Percentiles rank a stretch among this genome's conserved stretches.
Conservation (phyloP, 2,797 vertebrate species). For the Lepidocolaptes lacrymiger region DNA sequence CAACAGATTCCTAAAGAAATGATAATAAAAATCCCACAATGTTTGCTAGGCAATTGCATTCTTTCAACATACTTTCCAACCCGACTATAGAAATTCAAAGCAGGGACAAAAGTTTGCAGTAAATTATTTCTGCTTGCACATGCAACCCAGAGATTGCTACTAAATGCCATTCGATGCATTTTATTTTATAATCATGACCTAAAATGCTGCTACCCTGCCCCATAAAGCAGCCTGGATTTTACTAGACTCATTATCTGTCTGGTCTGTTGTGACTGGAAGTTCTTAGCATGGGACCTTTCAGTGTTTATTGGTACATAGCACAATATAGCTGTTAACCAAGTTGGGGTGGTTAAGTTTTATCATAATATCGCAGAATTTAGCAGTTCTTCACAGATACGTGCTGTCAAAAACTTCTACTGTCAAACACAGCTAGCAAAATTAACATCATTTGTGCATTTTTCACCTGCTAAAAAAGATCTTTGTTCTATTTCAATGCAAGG, state of each 20-base stretch:
- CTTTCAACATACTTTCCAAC: neutral
- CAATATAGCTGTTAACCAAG: neutral
- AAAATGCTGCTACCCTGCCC: neutral
- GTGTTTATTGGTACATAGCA: neutral
- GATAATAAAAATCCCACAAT: neutral
- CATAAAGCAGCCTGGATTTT: neutral
- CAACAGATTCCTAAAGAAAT: neutral
- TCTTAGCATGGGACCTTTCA: neutral
- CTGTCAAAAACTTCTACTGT: neutral
- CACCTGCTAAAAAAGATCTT: neutral
- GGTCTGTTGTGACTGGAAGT: neutral
- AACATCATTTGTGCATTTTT: neutral
- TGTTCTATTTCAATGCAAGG: neutral
- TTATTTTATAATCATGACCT: neutral
- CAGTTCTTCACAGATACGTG: neutral
- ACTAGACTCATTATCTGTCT: neutral
- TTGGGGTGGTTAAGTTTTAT: neutral
- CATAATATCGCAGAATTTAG: neutral
- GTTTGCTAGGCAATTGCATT: neutral
- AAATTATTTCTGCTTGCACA: neutral
- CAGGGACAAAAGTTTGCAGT: neutral
- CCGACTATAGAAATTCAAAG: neutral
- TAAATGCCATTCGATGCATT: neutral
- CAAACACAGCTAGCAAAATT: neutral
- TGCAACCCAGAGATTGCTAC: neutral